phyloP scores from a whole-genome alignment of 2,888 invertebrate species.

The Marronus borbonicus region DNA sequence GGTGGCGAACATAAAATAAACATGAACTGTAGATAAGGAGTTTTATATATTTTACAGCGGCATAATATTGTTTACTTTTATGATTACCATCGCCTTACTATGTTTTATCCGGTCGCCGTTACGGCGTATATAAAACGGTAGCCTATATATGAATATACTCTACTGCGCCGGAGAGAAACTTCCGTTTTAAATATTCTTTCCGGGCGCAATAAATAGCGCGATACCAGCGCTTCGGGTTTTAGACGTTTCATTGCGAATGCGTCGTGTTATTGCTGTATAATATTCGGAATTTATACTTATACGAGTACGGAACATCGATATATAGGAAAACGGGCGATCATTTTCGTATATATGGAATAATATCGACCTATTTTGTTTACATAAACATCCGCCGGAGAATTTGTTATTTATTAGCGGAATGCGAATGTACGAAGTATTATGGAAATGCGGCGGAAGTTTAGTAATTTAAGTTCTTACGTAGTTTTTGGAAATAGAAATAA shows the following conservation, averaged over 20 bases:
- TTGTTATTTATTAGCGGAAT: too few species aligned
- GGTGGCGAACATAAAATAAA: conserved; percentile 63
- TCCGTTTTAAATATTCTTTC: conserved; percentile 32
- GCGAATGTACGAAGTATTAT: too few species aligned
- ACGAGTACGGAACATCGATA: not conserved
- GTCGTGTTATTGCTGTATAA: conserved; percentile 17
- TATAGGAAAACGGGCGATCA: not conserved
- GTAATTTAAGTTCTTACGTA: too few species aligned
- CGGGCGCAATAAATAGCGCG: conserved; percentile 24
- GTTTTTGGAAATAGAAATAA: too few species aligned
- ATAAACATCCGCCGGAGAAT: too few species aligned
- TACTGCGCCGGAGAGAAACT: conserved; percentile 8
- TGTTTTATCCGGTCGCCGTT: conserved; percentile 33
- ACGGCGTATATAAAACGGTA: conserved; percentile 17
- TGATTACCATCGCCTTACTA: conserved; percentile 52
- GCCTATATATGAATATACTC: not conserved
- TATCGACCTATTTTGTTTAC: too few species aligned
- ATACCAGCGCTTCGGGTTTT: conserved; percentile 8
- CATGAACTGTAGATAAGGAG: conserved; percentile 61
- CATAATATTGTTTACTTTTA: conserved; percentile 54
- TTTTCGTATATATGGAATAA: not conserved
- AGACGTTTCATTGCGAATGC: conserved; percentile 11
- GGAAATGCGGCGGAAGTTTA: too few species aligned
- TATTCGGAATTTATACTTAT: conserved; percentile 32
- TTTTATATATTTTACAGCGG: conserved; percentile 59